Evolutionary conservation across 2,797 vertebrate genomes (phyloP).

Genomic region (Eleutherodactylus coqui): DNA sequence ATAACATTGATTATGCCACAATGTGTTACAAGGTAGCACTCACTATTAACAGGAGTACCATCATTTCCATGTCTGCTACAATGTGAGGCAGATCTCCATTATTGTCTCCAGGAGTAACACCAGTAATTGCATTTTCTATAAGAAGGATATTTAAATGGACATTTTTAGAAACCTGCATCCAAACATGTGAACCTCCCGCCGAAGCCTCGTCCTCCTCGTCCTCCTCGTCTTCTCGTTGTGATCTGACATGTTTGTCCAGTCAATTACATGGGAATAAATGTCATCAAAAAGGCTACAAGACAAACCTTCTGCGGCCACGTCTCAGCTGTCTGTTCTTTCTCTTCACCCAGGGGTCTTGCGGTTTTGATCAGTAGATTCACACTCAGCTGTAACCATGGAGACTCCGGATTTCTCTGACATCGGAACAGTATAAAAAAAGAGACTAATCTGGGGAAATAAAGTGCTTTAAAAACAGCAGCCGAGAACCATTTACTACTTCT

Average conservation of each 20-base stretch:
- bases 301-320: constrained; percentile 43
- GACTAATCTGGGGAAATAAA: neutral
- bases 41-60: neutral
- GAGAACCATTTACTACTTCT: neutral
- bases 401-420: constrained; percentile 40
- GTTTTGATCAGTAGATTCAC: constrained; percentile 55
- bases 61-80: neutral
- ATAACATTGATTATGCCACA: too few relatives aligned
- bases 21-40: too few relatives aligned
- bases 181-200: neutral
- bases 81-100: neutral
- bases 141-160: neutral
- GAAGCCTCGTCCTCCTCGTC: neutral
- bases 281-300: constrained; percentile 34
- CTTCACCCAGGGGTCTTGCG: constrained; percentile 24
- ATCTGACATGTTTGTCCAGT: constrained; percentile 52
- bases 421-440: constrained; percentile 21
- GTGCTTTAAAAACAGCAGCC: constrained; percentile 6
- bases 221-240: neutral
- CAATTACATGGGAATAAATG: constrained; percentile 54
- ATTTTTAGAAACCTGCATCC: neutral
- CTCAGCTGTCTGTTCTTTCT: constrained; percentile 15
- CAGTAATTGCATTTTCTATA: neutral
- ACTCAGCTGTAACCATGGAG: constrained; percentile 54
- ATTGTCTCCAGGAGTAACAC: neutral